Evolutionary conservation across 1,140 invertebrate species (phyloP).

Genomic region (Paralvinella palmiformis): DNA sequence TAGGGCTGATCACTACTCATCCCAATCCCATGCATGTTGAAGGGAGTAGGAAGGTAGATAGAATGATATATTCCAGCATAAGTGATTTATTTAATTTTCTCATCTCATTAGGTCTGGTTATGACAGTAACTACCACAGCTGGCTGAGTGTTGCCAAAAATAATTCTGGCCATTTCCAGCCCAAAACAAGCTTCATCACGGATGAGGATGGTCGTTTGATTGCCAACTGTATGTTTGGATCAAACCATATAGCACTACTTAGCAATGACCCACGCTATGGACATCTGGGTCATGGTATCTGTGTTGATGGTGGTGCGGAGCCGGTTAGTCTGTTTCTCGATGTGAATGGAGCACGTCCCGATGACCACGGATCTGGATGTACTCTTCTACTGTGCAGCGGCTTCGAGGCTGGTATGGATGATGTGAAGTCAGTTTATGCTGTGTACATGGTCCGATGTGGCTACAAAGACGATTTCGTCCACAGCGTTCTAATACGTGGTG

Average conservation of each 20-base stretch:
- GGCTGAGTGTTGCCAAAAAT: conserved; percentile 15
- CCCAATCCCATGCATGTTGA: no score
- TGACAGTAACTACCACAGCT: conserved; percentile 27
- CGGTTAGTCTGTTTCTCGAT: conserved; percentile 15
- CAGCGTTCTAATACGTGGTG: conserved; percentile 21
- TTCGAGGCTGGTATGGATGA: neutral
- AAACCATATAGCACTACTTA: conserved; percentile 26
- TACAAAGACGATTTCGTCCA: conserved; percentile 23
- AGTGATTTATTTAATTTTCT: no score
- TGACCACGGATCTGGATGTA: conserved; percentile 19
- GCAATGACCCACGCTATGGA: conserved; percentile 25
- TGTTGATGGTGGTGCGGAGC: conserved; percentile 11
- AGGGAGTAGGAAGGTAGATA: no score
- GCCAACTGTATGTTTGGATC: conserved; percentile 25
- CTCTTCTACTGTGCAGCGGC: conserved; percentile 26
- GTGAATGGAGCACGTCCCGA: conserved; percentile 21
- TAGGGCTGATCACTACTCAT: no score
- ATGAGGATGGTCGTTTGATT: conserved; percentile 27
- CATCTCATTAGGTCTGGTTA: conserved; percentile 25
- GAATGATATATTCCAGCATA: no score
- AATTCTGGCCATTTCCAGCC: conserved; percentile 29
- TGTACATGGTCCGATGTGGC: conserved; percentile 27
- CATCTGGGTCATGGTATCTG: conserved; percentile 26
- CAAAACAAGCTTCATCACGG: conserved; percentile 15
- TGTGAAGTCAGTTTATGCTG: conserved; percentile 5